These are phyloP conservation scores for Drosophila micromelanica DNA, from an alignment of 1,140 invertebrate genomes.

Conservation along the genomic window DNA sequence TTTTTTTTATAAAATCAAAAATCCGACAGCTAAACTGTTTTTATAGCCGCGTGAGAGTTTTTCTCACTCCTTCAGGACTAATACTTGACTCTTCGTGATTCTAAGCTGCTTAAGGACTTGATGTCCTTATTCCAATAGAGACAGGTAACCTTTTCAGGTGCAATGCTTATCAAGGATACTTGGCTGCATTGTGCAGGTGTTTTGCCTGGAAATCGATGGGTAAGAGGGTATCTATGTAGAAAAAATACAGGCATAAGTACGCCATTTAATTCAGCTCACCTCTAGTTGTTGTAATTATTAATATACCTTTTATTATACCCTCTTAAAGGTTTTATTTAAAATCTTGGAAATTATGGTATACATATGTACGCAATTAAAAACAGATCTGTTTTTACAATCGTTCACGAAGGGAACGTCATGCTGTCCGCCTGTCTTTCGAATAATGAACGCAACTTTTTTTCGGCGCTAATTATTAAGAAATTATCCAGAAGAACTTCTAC, in stretches of 20 bases:
- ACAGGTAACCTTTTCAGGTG: not conserved
- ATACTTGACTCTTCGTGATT: conserved; percentile 40
- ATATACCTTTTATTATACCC: not conserved
- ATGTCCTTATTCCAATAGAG: conserved; percentile 30
- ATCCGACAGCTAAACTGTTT: conserved; percentile 28
- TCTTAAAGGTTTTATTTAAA: not conserved
- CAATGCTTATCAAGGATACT: not conserved
- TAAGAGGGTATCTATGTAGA: not conserved
- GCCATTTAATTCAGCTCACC: not conserved
- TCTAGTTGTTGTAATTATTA: not conserved
- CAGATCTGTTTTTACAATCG: too few relatives aligned
- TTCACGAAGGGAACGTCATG: too few relatives aligned
- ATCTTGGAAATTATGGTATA: not conserved
- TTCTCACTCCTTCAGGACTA: conserved; percentile 2
- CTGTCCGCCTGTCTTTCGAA: too few relatives aligned
- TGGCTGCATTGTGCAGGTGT: conserved; percentile 6
- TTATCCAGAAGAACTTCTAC: too few relatives aligned
- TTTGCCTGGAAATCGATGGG: not conserved
- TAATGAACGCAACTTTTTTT: too few relatives aligned
- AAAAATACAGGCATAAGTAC: not conserved
- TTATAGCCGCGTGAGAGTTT: conserved; percentile 22
- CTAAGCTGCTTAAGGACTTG: conserved; percentile 58
- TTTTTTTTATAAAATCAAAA: conserved; percentile 22
- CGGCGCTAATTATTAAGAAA: too few relatives aligned
- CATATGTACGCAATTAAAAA: too few relatives aligned